Evolutionary conservation across 1,140 invertebrate species (phyloP).

Genomic region (Laupala kohalensis): DNA sequence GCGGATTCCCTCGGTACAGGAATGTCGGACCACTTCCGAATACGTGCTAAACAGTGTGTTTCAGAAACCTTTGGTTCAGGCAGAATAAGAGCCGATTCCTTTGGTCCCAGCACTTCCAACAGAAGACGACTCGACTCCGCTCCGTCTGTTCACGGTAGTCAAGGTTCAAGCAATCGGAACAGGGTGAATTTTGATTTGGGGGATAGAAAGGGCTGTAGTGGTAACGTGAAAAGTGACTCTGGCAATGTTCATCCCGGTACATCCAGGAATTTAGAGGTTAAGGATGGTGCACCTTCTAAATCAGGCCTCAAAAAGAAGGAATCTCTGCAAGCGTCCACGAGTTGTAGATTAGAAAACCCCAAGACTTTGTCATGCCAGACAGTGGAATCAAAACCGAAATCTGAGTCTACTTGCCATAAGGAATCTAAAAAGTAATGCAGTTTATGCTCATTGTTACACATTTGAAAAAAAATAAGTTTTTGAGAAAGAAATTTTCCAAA

Average conservation of each 20-base stretch:
- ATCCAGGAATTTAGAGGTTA: not conserved
- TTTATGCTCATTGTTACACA: not conserved
- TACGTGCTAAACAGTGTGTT: not conserved
- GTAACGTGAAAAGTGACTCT: not conserved
- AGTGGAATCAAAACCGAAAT: not conserved
- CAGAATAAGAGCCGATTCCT: not conserved
- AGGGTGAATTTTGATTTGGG: slow-evolving; percentile 10
- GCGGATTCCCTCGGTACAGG: not conserved
- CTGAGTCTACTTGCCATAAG: not conserved
- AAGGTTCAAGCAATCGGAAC: not conserved
- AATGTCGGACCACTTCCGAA: not conserved
- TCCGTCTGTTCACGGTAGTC: not conserved
- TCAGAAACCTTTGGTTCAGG: not conserved
- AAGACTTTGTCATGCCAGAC: not conserved
- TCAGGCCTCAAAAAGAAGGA: slow-evolving; percentile 1
- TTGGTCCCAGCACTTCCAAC: not conserved
- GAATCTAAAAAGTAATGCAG: not conserved
- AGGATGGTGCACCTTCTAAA: not conserved
- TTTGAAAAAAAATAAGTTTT: not conserved
- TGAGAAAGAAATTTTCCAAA: not conserved
- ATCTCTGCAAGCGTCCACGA: not conserved
- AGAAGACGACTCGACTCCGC: not conserved
- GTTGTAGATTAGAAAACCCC: not conserved
- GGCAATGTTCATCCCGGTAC: not conserved
- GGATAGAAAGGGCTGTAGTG: not conserved